Evolutionary conservation across 1,140 invertebrate genomes (phyloP).

Genomic region (Cataglyphis hispanica): DNA sequence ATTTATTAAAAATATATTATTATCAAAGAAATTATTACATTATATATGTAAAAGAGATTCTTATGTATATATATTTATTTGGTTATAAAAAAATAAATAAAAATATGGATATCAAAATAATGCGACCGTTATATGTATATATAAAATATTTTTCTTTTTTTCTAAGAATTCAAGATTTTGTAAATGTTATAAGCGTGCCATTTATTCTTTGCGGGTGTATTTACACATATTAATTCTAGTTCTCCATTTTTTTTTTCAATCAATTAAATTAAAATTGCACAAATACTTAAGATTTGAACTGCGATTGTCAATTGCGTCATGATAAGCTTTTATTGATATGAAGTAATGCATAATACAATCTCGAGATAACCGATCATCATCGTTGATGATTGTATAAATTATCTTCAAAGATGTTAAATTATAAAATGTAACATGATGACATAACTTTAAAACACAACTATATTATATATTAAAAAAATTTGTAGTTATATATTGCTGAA

Average conservation of each 20-base stretch:
- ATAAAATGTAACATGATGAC: neutral
- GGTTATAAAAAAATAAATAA: neutral
- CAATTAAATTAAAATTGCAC: too few species aligned
- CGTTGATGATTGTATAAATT: neutral
- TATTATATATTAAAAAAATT: slow-evolving; percentile 14
- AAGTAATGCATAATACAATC: too few species aligned
- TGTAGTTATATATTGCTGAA: neutral
- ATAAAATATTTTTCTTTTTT: neutral
- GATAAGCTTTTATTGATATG: too few species aligned
- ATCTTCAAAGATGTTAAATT: slow-evolving; percentile 6
- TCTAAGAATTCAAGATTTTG: neutral
- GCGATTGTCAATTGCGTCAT: too few species aligned
- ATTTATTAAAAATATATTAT: neutral
- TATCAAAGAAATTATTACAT: neutral
- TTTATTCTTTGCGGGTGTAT: too few species aligned
- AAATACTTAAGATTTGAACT: too few species aligned
- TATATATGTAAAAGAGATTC: neutral
- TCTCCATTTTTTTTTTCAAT: too few species aligned
- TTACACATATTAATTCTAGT: too few species aligned
- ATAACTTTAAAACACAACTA: neutral
- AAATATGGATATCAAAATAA: neutral
- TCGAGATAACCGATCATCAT: too few species aligned
- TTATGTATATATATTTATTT: neutral
- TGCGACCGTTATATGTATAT: too few species aligned
- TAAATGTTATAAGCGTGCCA: too few species aligned